These are phyloP conservation scores for Theropithecus gelada DNA, from an alignment of 2,113 vertebrate genomes.

Conservation along the genomic window DNA sequence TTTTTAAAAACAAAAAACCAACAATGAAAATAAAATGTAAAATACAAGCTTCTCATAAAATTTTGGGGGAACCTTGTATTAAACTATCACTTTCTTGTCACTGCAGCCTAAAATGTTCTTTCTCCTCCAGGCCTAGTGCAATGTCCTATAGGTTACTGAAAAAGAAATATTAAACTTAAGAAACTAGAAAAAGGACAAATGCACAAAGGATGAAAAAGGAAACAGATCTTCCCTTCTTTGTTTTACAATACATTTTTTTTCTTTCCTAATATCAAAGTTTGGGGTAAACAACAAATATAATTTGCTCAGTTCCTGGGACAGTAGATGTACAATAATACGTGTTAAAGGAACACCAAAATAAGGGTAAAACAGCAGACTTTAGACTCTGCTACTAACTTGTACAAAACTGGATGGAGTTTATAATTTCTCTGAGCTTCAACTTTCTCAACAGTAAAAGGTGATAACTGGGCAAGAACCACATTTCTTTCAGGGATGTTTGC, in stretches of 20 bases:
- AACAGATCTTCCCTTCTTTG: background rate
- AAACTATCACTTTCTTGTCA: background rate
- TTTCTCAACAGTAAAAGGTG: background rate
- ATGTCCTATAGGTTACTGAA: background rate
- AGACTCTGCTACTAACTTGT: background rate
- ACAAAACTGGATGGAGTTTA: background rate
- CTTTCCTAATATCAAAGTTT: conserved; percentile 30
- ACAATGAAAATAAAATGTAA: background rate
- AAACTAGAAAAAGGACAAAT: background rate
- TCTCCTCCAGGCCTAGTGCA: background rate
- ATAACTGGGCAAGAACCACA: background rate
- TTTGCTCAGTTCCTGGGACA: background rate
- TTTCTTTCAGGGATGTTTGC: background rate
- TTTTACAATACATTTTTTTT: background rate
- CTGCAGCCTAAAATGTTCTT: background rate
- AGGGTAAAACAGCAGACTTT: background rate
- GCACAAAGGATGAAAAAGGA: background rate
- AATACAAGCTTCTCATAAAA: background rate
- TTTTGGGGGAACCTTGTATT: background rate
- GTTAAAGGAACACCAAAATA: background rate
- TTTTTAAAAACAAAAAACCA: background rate
- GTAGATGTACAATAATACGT: background rate
- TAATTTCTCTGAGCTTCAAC: background rate
- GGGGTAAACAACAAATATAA: background rate
- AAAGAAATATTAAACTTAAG: background rate